Conservation (phyloP, 2,797 vertebrate genomes). For the Monodelphis domestica region DNA sequence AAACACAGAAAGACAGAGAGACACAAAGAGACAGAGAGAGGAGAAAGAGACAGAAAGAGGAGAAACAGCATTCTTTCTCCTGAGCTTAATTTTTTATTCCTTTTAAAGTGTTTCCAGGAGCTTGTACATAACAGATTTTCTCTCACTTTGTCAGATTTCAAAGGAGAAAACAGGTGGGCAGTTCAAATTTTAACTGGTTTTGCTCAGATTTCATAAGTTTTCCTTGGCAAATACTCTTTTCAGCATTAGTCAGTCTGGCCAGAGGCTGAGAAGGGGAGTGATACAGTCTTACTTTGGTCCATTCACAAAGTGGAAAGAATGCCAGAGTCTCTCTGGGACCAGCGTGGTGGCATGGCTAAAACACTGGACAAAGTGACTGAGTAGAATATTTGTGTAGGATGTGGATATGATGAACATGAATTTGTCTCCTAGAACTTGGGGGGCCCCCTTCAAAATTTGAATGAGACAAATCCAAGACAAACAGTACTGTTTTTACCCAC, state of each 20-base stretch:
- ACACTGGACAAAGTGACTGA: conserved; percentile 9
- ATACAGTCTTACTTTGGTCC: neutral
- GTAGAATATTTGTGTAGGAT: conserved; percentile 54
- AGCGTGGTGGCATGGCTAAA: neutral
- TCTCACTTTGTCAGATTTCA: conserved; percentile 5
- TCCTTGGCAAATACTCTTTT: conserved; percentile 29
- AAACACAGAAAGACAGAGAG: too few relatives aligned
- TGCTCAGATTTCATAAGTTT: conserved; percentile 39
- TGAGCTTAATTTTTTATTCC: conserved; percentile 41
- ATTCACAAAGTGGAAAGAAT: conserved; percentile 26
- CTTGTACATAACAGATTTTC: neutral
- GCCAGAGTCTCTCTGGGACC: neutral
- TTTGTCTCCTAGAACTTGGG: neutral
- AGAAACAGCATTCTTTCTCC: neutral
- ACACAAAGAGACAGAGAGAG: neutral
- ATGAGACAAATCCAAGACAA: conserved; percentile 24
- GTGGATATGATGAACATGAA: conserved; percentile 25
- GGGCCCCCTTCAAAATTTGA: conserved; percentile 1
- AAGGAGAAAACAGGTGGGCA: conserved; percentile 20
- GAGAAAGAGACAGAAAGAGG: neutral
- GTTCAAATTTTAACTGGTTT: neutral
- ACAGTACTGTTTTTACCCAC: neutral
- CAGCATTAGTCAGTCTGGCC: conserved; percentile 11
- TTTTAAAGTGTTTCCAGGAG: conserved; percentile 26
- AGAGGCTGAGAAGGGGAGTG: neutral